Conservation (phyloP, 2,797 vertebrate species). For the Podarcis lilfordi region DNA sequence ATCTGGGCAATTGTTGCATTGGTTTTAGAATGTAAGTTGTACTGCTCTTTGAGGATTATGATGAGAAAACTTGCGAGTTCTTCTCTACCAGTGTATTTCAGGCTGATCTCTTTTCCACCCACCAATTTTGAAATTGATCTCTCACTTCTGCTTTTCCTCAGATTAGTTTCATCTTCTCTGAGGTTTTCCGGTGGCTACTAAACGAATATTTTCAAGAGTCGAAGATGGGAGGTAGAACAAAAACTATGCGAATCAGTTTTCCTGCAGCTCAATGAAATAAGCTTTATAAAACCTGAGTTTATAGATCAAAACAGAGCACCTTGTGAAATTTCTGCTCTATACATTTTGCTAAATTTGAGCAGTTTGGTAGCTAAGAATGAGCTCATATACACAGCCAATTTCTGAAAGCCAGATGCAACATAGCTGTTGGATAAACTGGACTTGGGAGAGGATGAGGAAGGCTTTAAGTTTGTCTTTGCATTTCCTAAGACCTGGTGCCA, state of each 20-base stretch:
- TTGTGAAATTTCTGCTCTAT: neutral
- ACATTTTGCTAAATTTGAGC: neutral
- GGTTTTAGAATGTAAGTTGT: slow-evolving; percentile 8
- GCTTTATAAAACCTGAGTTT: neutral
- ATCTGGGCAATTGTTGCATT: slow-evolving; percentile 2
- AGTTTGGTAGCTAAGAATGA: neutral
- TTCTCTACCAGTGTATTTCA: neutral
- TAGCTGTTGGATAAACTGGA: neutral
- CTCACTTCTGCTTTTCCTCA: neutral
- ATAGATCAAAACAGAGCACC: neutral
- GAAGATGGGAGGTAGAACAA: neutral
- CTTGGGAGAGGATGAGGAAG: neutral
- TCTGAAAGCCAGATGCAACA: neutral
- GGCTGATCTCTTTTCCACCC: neutral
- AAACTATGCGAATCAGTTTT: neutral
- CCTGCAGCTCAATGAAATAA: slow-evolving; percentile 11
- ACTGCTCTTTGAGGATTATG: neutral
- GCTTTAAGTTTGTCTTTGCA: neutral
- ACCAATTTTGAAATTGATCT: neutral
- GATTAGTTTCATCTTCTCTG: slow-evolving; percentile 4
- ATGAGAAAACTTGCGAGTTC: neutral
- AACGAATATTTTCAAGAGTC: slow-evolving; percentile 13
- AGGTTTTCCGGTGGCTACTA: neutral
- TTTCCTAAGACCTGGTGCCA: neutral
- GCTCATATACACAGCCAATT: neutral